phyloP scores from a whole-genome alignment of 2,888 invertebrate species.

The Mimumesa dahlbomi region DNA sequence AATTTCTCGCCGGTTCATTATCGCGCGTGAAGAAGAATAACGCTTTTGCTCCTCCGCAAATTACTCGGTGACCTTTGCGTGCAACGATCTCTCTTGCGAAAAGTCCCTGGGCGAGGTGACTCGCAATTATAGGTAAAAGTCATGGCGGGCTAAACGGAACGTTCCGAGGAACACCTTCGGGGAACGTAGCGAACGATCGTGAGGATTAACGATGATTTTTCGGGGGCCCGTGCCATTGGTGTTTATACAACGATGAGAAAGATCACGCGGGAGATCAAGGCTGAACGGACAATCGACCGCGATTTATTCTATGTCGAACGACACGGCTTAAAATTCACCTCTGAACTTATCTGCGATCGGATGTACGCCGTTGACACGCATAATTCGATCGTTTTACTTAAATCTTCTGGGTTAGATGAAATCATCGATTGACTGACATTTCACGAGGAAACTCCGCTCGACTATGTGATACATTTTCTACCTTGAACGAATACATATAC shows the following conservation, averaged over 20 bases:
- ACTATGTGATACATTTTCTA: too few species aligned
- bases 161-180: too few species aligned
- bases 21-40: conserved; percentile 45
- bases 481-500: too few species aligned
- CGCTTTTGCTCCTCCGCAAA: conserved; percentile 44
- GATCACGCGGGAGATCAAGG: conserved; percentile 29
- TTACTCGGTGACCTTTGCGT: conserved; percentile 59
- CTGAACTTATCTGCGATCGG: not conserved
- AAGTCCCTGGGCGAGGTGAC: conserved; percentile 56
- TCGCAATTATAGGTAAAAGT: conserved; percentile 64
- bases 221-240: conserved; percentile 5
- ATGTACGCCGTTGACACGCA: too few species aligned
- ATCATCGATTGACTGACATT: too few species aligned
- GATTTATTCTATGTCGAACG: not conserved
- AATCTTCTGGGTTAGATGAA: too few species aligned
- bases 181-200: conserved; percentile 25
- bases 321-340: too few species aligned
- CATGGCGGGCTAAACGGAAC: conserved; percentile 30
- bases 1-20: conserved; percentile 35
- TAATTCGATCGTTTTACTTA: too few species aligned
- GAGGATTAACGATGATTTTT: conserved; percentile 40
- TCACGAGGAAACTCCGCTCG: too few species aligned
- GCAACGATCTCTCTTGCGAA: conserved; percentile 54
- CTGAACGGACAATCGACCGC: conserved; percentile 1
- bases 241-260: conserved; percentile 17